Base-by-base conservation (phyloP, 2,113 vertebrate genomes). In the Chlorocebus sabaeus region DNA sequence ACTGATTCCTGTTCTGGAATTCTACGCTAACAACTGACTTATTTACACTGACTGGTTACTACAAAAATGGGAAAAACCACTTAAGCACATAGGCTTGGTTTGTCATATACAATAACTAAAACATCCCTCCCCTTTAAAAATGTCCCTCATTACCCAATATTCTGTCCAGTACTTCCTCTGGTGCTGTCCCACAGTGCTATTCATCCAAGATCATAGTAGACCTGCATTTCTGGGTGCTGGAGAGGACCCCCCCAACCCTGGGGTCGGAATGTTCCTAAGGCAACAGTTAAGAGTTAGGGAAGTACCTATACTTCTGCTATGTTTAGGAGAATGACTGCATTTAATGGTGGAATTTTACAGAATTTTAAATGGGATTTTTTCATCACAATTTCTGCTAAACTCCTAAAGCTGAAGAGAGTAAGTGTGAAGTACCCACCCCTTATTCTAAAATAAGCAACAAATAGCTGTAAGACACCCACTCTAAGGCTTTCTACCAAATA, bases 341-440 rank as follows among this genome's bases (percentile, higher is more conserved):
- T 64, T 93, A 93, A 84, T 88, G 64, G 70, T 20, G 48, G 35
- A 95, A 73, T 35, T 95, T 67, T 95, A 22, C 38, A 81, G 81
- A 48, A 86, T 32, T 86, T 89, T 72, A 83, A 75, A 45, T 23
- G 55, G 7, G 30, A 78, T 25, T 81, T 90, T 81, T 84, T 52
- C 30, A 70, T 88, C 16, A 84, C 48, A 78, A 72, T 48, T 93
- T 73, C 80, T 72, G 18, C 57, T 78, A 88, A 96, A 93, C 55
- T 73, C n/a, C 32, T 68, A 25, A 90, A 67, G 23, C 78, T 70
- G 11, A 92, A 93, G 25, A 75, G 20, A 80, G 20, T 61, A 89
- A 83, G 1, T 38, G 50, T 75, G 35, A 80, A 76, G 35, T 75
- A 9, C 50, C 14, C 30, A 79, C 14, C 17, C 32, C 8, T 9